phyloP scores from a whole-genome alignment of 2,797 vertebrate species.

The Sebastes cheni region DNA sequence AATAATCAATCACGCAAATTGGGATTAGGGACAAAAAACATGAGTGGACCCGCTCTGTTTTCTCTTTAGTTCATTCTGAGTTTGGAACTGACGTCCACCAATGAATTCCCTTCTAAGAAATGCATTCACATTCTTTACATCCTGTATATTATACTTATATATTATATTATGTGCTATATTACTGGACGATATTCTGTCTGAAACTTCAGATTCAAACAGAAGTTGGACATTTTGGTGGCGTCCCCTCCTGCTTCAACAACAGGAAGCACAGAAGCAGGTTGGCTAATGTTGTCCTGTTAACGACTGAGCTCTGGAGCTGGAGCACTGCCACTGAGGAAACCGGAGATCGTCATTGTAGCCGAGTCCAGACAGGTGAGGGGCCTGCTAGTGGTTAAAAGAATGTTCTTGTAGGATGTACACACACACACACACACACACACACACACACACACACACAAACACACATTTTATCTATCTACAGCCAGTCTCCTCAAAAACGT shows the following conservation, averaged over 20 bases:
- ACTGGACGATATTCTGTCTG: not conserved
- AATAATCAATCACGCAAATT: not conserved
- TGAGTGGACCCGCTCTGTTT: not conserved
- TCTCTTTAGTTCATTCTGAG: not conserved
- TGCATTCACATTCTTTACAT: not conserved
- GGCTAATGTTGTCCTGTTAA: constrained; percentile 63
- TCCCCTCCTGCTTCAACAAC: constrained; percentile 15
- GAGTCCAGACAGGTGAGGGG: constrained; percentile 69
- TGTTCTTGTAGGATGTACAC: not conserved
- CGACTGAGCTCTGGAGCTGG: constrained; percentile 41
- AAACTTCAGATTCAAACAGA: constrained; percentile 14
- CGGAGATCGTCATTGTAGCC: constrained; percentile 49
- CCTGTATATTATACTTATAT: not conserved
- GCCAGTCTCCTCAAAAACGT: no score
- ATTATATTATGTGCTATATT: not conserved
- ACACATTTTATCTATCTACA: no score
- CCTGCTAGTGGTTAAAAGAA: constrained; percentile 35
- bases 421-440: no score
- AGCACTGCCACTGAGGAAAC: constrained; percentile 50
- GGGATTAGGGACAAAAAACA: not conserved
- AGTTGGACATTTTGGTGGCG: constrained; percentile 30
- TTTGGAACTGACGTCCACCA: not conserved
- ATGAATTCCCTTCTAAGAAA: not conserved
- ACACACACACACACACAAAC: no score
- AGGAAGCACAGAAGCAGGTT: constrained; percentile 37